Evolutionary conservation across 2,113 vertebrate species (phyloP), one percentile per base, ranked within the genome.

Genomic region (Azemiops feae): DNA sequence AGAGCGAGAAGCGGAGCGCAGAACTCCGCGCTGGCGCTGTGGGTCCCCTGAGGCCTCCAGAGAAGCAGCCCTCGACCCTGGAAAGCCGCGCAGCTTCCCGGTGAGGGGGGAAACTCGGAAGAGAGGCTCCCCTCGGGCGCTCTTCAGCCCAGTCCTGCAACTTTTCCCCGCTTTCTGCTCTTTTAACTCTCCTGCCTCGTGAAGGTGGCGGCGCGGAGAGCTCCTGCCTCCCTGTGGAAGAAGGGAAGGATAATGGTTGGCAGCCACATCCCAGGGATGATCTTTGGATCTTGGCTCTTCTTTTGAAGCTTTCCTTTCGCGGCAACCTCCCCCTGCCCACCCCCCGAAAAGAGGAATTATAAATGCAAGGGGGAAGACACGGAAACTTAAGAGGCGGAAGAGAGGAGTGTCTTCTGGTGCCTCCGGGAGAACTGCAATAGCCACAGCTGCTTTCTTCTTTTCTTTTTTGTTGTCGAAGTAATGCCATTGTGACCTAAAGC

Each of bases 321-420:
- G 53, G 20, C 23, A 0, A 20, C 3, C 55, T 20, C 0, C 8
- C 14, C 45, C 30, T 2, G 53, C 7, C 0, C 8, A 4, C 23
- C 34, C 43, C 30, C 64, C 2, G 52, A 92, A 94, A 57, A 25
- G 27, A 85, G 96, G 96, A 94, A 95, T 96, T 96, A 96, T 95
- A 96, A 96, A 97, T 97, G 96, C 93, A 89, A 89, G 58, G 94
- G 93, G 87, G 64, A 93, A 95, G 96, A 92, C 91, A 91, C 58
- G 18, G 96, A 53, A 92, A 86, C 92, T 95, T 94, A 91, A 93
- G 91, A 93, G 95, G 91, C 93, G 12, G 87, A 91, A 89, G 53
- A 89, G 91, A 89, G 91, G 91, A 94, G 93, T 86, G 87, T 96
- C 93, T 94, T 88, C 91, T 87, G 90, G 54, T 64, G 90, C 93